These are phyloP conservation scores for Lytechinus variegatus DNA, from an alignment of 35 echinoderm and acorn worm species.

Conservation along the genomic window DNA sequence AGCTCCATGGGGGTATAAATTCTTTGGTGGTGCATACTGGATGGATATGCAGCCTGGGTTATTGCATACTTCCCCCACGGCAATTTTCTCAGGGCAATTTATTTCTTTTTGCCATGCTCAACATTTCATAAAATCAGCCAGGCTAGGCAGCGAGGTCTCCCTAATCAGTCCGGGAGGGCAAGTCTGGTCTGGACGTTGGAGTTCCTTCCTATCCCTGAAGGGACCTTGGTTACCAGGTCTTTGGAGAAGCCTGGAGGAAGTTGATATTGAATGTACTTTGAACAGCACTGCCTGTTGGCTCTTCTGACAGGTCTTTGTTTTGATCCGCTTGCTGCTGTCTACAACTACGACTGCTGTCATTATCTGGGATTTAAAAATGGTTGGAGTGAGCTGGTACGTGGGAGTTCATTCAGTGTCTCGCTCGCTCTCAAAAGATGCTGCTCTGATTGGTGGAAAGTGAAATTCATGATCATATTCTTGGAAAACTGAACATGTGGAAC, in stretches of 20 bases:
- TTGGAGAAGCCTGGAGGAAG: neutral
- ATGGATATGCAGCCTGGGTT: neutral
- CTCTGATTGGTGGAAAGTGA: constrained; percentile 10
- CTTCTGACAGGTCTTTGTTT: neutral
- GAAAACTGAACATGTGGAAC: neutral
- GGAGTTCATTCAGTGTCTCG: neutral
- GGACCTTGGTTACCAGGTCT: neutral
- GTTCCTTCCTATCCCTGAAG: neutral
- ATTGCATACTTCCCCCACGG: neutral
- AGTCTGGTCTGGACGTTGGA: neutral
- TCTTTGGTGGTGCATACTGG: neutral
- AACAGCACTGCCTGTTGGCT: neutral
- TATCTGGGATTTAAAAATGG: neutral
- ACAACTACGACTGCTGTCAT: neutral
- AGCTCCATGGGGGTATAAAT: neutral
- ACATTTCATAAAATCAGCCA: neutral
- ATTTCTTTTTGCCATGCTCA: neutral
- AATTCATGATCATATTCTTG: neutral
- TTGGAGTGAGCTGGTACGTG: neutral
- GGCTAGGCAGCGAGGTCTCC: neutral
- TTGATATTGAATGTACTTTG: neutral
- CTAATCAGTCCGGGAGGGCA: neutral
- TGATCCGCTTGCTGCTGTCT: neutral
- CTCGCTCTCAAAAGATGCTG: neutral
- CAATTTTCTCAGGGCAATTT: neutral